These are phyloP conservation scores for Rhabdomys pumilio DNA, from an alignment of 2,797 vertebrate genomes.

Conservation along the genomic window DNA sequence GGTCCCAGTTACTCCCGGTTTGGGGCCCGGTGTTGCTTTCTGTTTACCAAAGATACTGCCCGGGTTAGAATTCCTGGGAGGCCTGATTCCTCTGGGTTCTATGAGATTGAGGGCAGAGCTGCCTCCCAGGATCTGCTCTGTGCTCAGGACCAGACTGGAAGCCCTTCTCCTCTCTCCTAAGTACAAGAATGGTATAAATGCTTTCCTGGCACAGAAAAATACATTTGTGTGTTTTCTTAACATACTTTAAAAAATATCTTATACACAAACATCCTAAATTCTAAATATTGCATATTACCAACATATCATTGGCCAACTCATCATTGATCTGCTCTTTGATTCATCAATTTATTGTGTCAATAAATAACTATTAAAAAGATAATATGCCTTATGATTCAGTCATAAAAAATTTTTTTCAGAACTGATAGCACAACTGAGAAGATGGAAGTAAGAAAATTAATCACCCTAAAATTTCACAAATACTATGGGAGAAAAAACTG, in stretches of 20 bases:
- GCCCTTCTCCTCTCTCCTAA: background rate
- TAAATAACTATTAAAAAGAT: background rate
- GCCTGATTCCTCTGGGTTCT: too few species aligned
- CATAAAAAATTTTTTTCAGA: conserved; percentile 15
- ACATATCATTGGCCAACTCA: background rate
- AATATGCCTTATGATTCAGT: background rate
- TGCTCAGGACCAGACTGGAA: too few species aligned
- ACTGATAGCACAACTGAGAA: background rate
- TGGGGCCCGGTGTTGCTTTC: too few species aligned
- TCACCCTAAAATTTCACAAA: background rate
- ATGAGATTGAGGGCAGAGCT: too few species aligned
- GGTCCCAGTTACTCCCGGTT: too few species aligned
- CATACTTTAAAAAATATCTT: background rate
- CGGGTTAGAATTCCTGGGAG: too few species aligned
- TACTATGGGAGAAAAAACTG: background rate
- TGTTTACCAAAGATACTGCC: too few species aligned
- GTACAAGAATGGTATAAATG: background rate
- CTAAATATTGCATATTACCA: background rate
- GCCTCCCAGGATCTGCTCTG: too few species aligned
- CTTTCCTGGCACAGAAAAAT: background rate
- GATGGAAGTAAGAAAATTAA: background rate
- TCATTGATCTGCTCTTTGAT: background rate
- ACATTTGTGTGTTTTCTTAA: conserved; percentile 11
- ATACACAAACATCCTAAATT: background rate
- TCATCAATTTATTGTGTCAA: background rate